Evolutionary conservation across 2,113 vertebrate species (phyloP), one percentile per base, ranked within the genome.

Genomic region (Gadus chalcogrammus): DNA sequence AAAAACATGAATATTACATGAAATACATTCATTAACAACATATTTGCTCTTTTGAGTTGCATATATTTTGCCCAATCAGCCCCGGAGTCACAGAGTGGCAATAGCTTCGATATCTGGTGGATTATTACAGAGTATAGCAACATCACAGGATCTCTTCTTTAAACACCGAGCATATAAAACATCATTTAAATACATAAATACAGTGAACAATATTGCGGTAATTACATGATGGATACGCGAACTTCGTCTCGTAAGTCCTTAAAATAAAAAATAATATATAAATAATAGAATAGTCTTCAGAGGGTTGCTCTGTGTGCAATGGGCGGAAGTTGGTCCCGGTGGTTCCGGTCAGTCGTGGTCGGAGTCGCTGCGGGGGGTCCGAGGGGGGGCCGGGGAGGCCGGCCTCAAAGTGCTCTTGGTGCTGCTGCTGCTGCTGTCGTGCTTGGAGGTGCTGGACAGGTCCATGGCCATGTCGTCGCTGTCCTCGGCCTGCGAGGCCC

Each of bases 381-480:
- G 78, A 2, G 76, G 72, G 0, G 87, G 65, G 2, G 53, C 27
- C 66, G 70, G 79, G 2, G 35, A 67, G 70, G 79, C 3, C 61
- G 75, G 12, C 70, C 82, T 84, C 74, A 81, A 52, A 24, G 79
- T 73, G 5, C 61, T 87, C 0, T 35, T 71, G 2, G 9, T 48
- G 15, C 55, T 58, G 55, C 15, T 17, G 55, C 55, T 58, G 5
- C 55, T 88, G 70, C 76, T 90, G 76, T 92, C 92, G 0, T 92
- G 93, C 78, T 92, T 93, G 59, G 95, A 91, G n/a, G 95, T 94
- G 83, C 94, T 96, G 78, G 96, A 98, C 69, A 98, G 92, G 76
- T 98, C 96, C 0, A 98, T 97, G 35, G 93, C 95, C 74, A 78
- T 92, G 77, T 94, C 94, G 82, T 93, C 93, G 0, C 27, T 86